These are phyloP conservation scores for Mesoligia furuncula DNA, from an alignment of 2,888 invertebrate species.

Conservation along the genomic window DNA sequence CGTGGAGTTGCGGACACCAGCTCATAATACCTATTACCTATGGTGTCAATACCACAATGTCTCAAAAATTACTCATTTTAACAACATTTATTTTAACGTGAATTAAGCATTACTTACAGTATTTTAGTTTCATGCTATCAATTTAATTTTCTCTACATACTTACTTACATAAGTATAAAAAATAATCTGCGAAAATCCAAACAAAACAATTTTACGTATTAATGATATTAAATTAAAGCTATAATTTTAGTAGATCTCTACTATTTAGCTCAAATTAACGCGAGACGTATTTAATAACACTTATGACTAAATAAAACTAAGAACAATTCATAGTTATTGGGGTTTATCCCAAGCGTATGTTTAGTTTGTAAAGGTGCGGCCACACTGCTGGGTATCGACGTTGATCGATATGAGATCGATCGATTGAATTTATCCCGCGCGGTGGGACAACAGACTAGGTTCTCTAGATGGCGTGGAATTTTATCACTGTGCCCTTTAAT, in stretches of 20 bases:
- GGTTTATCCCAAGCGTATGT: constrained; percentile 52
- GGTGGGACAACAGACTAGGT: constrained; percentile 6
- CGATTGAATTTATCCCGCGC: not conserved
- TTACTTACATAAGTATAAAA: constrained; percentile 46
- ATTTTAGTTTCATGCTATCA: constrained; percentile 6
- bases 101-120: not conserved
- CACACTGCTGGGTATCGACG: constrained; percentile 9
- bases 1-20: too few relatives aligned
- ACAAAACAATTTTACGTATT: constrained; percentile 61
- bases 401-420: not conserved
- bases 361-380: constrained; percentile 39
- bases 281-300: constrained; percentile 63
- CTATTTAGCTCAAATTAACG: constrained; percentile 62
- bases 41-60: not conserved
- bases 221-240: constrained; percentile 67
- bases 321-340: constrained; percentile 49
- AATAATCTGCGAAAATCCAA: constrained; percentile 57
- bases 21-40: too few relatives aligned
- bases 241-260: constrained; percentile 65
- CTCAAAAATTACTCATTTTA: not conserved
- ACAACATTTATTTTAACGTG: not conserved
- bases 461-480: not conserved
- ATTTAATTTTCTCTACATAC: constrained; percentile 3
- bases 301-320: constrained; percentile 62
- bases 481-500: not conserved